Conservation (phyloP, 2,113 vertebrate species). For the Anas platyrhynchos region DNA sequence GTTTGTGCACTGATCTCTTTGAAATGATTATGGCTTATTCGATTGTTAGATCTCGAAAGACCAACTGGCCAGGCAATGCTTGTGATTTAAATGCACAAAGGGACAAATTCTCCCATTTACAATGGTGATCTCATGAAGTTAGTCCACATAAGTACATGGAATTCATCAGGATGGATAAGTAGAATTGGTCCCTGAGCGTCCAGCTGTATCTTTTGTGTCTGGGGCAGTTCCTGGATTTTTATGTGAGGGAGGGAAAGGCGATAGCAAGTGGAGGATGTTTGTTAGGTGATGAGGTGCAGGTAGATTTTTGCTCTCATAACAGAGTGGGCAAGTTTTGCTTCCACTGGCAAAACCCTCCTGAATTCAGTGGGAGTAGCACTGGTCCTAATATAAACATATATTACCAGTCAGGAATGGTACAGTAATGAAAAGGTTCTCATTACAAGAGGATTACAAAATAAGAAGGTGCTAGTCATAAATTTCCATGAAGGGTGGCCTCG, state of each 20-base stretch:
- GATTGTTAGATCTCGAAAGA: not conserved
- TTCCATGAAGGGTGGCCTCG: slow-evolving; percentile 56
- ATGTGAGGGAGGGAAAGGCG: not conserved
- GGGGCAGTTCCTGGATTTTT: not conserved
- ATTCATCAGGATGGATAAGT: not conserved
- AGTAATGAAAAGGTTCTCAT: slow-evolving; percentile 32
- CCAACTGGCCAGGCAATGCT: not conserved
- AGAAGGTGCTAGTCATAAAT: slow-evolving; percentile 56
- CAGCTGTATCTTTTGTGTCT: not conserved
- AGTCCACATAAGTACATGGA: not conserved
- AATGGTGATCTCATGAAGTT: not conserved
- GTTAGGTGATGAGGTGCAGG: not conserved
- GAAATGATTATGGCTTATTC: not conserved
- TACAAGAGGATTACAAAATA: slow-evolving; percentile 64
- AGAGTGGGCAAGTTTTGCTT: not conserved
- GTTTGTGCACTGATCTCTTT: not conserved
- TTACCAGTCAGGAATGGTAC: not conserved
- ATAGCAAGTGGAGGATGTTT: not conserved
- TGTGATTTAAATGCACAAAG: not conserved
- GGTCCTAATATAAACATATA: not conserved
- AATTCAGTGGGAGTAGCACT: not conserved
- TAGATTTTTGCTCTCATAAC: not conserved
- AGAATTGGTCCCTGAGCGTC: not conserved
- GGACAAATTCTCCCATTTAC: not conserved
- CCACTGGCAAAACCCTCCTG: not conserved